Percentiles rank a stretch among this genome's conserved stretches.
Evolutionary conservation across 2,888 invertebrate species (phyloP).

Genomic region (Chironomus tentans): DNA sequence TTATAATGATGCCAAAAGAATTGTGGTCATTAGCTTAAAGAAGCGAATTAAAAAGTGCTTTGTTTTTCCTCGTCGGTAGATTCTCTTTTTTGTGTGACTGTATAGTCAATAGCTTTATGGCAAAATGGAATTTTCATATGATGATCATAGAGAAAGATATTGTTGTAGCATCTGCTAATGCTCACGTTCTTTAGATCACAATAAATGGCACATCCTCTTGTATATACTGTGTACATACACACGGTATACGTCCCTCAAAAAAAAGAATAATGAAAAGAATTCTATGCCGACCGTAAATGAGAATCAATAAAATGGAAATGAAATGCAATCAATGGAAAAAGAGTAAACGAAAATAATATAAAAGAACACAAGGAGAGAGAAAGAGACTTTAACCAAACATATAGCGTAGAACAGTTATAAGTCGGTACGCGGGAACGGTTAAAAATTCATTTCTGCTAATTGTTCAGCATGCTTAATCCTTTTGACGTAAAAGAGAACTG

Average conservation of each 20-base stretch:
- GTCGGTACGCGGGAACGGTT: slow-evolving; percentile 7
- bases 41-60: background rate
- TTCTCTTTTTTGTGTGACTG: background rate
- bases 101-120: background rate
- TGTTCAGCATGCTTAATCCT: slow-evolving; percentile 21
- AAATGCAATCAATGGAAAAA: slow-evolving; percentile 23
- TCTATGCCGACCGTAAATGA: slow-evolving; percentile 18
- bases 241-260: background rate
- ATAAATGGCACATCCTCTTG: slow-evolving; percentile 19
- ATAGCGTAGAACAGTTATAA: slow-evolving; percentile 10
- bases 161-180: background rate
- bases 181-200: background rate
- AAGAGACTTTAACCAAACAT: background rate
- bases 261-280: background rate
- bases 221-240: background rate
- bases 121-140: background rate
- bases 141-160: background rate
- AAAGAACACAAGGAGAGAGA: background rate
- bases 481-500: background rate
- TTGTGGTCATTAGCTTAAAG: background rate
- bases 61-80: background rate
- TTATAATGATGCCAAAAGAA: background rate
- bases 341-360: background rate
- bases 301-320: slow-evolving; percentile 19
- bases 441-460: slow-evolving; percentile 20